Evolutionary conservation across 2,888 invertebrate genomes (phyloP).

Genomic region (Drosophila testacea): DNA sequence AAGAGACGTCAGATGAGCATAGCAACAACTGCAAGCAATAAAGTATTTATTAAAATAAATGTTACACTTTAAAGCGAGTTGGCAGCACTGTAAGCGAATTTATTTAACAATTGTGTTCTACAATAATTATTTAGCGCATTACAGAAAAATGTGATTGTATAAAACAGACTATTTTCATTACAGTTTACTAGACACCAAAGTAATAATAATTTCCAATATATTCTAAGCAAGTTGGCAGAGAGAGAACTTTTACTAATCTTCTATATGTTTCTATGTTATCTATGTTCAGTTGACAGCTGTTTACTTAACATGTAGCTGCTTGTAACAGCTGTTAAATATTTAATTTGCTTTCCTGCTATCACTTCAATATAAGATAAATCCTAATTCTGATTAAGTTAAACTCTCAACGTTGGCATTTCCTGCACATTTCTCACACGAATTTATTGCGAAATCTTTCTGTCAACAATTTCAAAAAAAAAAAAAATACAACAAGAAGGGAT

Average conservation of each 20-base stretch:
- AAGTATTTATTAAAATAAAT: neutral
- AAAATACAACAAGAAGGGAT: constrained; percentile 5
- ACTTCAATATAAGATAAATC: constrained; percentile 17
- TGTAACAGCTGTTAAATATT: constrained; percentile 3
- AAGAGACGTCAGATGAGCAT: neutral
- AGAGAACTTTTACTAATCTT: neutral
- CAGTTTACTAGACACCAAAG: no score
- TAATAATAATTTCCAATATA: neutral
- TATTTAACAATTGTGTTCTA: no score
- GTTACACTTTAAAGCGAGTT: neutral
- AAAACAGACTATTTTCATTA: no score
- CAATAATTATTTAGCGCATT: no score
- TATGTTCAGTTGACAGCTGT: constrained; percentile 2
- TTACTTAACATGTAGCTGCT: constrained; percentile 4
- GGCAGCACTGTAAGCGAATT: neutral
- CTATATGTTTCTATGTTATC: no score
- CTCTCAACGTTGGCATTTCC: neutral
- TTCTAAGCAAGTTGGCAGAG: neutral
- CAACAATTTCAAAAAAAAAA: constrained; percentile 36
- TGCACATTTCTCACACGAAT: constrained; percentile 23
- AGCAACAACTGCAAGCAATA: neutral
- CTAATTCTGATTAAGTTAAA: constrained; percentile 21
- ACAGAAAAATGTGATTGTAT: no score
- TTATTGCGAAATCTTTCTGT: constrained; percentile 53
- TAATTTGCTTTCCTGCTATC: neutral